A percentile compares a stretch with the other conserved stretches of the same genome.
Conservation (phyloP, 1,140 invertebrate genomes). For the Anastrepha obliqua region DNA sequence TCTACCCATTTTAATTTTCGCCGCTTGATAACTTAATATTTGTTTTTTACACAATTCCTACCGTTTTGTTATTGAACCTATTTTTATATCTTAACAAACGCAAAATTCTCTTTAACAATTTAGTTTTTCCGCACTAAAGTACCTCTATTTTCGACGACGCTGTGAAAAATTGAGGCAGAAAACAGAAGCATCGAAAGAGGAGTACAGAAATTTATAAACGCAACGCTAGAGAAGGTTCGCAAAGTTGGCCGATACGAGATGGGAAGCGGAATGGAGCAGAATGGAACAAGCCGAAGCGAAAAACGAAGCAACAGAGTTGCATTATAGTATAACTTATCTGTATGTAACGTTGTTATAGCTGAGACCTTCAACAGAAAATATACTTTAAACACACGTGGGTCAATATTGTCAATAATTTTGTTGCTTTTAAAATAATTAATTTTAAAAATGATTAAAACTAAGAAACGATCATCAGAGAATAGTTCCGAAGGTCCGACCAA, state of each 20-base stretch:
- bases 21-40: constrained; percentile 11
- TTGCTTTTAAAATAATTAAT: background rate
- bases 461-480: constrained; percentile 20
- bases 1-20: constrained; percentile 56
- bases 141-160: constrained; percentile 37
- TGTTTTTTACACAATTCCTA: background rate
- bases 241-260: background rate
- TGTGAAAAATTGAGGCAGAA: constrained; percentile 33
- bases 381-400: background rate
- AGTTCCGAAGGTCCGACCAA: constrained; percentile 4
- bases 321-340: background rate
- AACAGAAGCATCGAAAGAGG: constrained; percentile 44
- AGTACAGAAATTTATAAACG: constrained; percentile 49
- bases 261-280: background rate
- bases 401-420: background rate
- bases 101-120: background rate
- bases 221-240: background rate
- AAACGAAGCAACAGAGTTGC: constrained; percentile 37
- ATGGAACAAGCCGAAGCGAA: background rate
- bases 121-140: background rate
- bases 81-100: background rate
- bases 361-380: constrained; percentile 12
- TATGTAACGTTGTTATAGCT: background rate
- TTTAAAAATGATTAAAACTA: constrained; percentile 25
- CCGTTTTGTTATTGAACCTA: background rate